Base-by-base conservation (phyloP, 2,797 vertebrate species). In the Danio aesculapii region DNA sequence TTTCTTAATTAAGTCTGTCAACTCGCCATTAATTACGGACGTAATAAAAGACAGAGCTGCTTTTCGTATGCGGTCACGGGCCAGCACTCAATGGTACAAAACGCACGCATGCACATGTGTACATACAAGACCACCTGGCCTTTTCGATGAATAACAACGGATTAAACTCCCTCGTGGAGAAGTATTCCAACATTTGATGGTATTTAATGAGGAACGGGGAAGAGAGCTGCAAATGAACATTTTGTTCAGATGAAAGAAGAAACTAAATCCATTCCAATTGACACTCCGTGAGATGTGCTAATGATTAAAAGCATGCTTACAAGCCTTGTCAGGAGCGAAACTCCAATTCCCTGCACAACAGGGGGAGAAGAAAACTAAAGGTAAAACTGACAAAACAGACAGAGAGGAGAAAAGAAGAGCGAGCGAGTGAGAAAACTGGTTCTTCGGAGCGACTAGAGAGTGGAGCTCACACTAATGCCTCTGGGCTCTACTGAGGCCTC, bases 1-100 rank as follows among this genome's bases (percentile, higher is more conserved):
- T 84, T 86, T 88, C 79, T 84, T 87, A 86, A 88, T 87, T 86
- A 88, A 76, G 85, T 84, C 83, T 86, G 86, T 89, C 87, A 89
- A 86, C 86, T 87, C 63, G 70, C 84, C 84, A 87, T 89, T 89
- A 86, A 88, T 88, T 87, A 85, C 83, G 67, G 67, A 84, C 73
- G 79, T 84, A 87, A 86, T 86, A 76, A 67, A 83, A 86, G 79
- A 81, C 85, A 82, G 83, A 81, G 71, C 75, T 82, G 83, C 72
- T 82, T 86, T 85, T 81, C 49, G 61, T 68, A 83, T 47, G 55
- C 55, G 83, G 81, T 77, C 70, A 76, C 73, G 73, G 79, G 73
- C 75, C 75, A 87, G 75, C 44, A 59, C 71, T 79, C 68, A 63
- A 57, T 81, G 50, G 74, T 76, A 79, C 77, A 78, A 72, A 59